Conservation (phyloP, 2,113 vertebrate species). For the Daubentonia madagascariensis region DNA sequence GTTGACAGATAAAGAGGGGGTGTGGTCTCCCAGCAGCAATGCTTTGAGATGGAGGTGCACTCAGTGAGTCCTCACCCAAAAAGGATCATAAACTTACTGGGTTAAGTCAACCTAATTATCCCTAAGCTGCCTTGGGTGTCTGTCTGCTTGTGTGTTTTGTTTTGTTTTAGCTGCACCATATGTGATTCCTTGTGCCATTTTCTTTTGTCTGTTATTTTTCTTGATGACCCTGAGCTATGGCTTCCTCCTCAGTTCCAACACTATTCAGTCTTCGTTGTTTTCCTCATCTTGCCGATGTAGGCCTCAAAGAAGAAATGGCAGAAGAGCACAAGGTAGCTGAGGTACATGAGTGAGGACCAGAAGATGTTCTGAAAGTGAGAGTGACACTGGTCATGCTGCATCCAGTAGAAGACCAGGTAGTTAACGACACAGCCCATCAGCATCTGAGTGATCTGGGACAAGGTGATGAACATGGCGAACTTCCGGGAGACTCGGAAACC, state of each 20-base stretch:
- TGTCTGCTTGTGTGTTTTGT: slow-evolving; percentile 58
- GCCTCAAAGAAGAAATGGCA: slow-evolving; percentile 99
- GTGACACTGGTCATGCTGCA: slow-evolving; percentile 97
- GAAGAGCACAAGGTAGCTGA: slow-evolving; percentile 99
- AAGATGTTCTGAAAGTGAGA: slow-evolving; percentile 98
- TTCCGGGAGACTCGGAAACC: slow-evolving; percentile 97
- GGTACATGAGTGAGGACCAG: slow-evolving; percentile 99
- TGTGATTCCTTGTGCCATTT: slow-evolving; percentile 89
- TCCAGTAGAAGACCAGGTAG: slow-evolving; percentile 98
- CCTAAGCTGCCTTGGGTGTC: slow-evolving; percentile 83
- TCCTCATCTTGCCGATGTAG: slow-evolving; percentile 92
- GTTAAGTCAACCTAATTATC: slow-evolving; percentile 81
- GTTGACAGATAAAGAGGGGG: no score
- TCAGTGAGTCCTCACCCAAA: slow-evolving; percentile 85
- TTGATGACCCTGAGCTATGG: slow-evolving; percentile 89
- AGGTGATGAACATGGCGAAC: slow-evolving; percentile 99
- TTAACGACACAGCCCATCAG: slow-evolving; percentile 96
- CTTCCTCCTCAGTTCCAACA: slow-evolving; percentile 78
- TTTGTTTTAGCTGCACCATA: slow-evolving; percentile 84
- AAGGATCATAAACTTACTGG: slow-evolving; percentile 88
- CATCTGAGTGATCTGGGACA: slow-evolving; percentile 99
- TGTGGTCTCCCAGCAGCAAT: not conserved
- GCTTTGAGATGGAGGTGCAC: slow-evolving; percentile 80
- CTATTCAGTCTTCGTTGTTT: slow-evolving; percentile 82
- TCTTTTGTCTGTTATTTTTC: slow-evolving; percentile 82